Conservation (phyloP, 2,888 invertebrate species). For the Pardosa pseudoannulata region DNA sequence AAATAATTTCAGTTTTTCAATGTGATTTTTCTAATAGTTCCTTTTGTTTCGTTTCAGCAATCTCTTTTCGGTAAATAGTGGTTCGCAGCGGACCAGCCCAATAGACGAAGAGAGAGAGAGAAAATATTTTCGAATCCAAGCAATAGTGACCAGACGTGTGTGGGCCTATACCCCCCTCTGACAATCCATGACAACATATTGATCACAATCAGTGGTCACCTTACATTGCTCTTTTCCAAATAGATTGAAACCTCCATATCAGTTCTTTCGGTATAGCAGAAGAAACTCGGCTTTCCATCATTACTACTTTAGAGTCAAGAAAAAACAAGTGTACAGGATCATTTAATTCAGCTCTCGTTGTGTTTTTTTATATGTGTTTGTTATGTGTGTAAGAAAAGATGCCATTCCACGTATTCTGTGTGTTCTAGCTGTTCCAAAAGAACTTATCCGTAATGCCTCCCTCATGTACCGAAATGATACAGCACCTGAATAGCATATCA, state of each 20-base stretch:
- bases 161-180: constrained; percentile 54
- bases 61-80: constrained; percentile 65
- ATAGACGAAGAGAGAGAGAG: constrained; percentile 23
- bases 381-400: neutral
- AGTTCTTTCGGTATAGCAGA: constrained; percentile 2
- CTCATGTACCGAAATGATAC: neutral
- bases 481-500: too few species aligned
- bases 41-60: constrained; percentile 51
- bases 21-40: neutral
- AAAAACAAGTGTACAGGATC: constrained; percentile 31
- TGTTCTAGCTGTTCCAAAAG: constrained; percentile 14
- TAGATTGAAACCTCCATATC: constrained; percentile 67
- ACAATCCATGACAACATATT: constrained; percentile 60
- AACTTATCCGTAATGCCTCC: neutral
- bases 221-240: constrained; percentile 43
- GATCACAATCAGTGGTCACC: constrained; percentile 32
- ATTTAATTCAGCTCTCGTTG: constrained; percentile 32
- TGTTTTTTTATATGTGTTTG: constrained; percentile 37
- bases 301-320: constrained; percentile 33
- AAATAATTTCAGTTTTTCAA: too few species aligned
- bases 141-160: constrained; percentile 57
- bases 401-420: constrained; percentile 1
- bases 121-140: constrained; percentile 32
- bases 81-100: neutral
- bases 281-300: constrained; percentile 13